A percentile compares a stretch with the other conserved stretches of the same genome.
Conservation (phyloP, 1,140 invertebrate species). For the Aphaenogaster ashmeadi region DNA sequence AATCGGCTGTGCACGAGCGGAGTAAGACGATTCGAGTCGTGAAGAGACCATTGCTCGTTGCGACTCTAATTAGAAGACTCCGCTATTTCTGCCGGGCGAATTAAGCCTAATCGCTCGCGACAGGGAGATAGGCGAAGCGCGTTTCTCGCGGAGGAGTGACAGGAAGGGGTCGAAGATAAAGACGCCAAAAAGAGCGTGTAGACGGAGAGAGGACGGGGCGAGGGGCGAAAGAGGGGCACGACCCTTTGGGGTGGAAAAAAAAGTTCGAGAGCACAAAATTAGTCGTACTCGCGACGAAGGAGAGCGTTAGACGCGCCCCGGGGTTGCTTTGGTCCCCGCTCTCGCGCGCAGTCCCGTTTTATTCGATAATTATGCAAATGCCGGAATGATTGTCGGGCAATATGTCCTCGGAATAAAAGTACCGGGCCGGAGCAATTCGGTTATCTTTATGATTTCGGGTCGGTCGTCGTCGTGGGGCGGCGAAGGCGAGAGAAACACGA, state of each 20-base stretch:
- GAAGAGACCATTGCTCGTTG: conserved; percentile 70
- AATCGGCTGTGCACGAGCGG: not conserved
- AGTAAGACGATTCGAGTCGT: conserved; percentile 62
- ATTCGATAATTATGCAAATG: conserved; percentile 88
- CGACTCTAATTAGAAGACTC: conserved; percentile 84
- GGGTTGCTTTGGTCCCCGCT: conserved; percentile 40
- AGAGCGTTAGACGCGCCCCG: conserved; percentile 63
- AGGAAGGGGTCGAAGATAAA: conserved; percentile 3
- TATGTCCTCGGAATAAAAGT: conserved; percentile 86
- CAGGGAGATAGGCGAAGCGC: conserved; percentile 38
- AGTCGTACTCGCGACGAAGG: conserved; percentile 75
- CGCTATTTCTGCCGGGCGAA: conserved; percentile 72
- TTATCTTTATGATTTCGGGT: conserved; percentile 86
- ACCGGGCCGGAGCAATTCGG: conserved; percentile 82
- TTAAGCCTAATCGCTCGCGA: conserved; percentile 79
- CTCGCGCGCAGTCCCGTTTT: conserved; percentile 77
- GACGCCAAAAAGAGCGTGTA: not conserved
- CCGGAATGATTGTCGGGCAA: conserved; percentile 86
- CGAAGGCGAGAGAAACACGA: conserved; percentile 63
- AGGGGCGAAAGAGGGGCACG: conserved; percentile 32
- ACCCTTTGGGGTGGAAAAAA: conserved; percentile 70
- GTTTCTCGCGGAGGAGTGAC: conserved; percentile 32
- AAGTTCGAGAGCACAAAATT: conserved; percentile 81
- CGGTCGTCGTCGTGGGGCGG: conserved; percentile 60
- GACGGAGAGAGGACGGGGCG: not conserved